Conservation (phyloP, 2,888 invertebrate genomes). For the Stenodema calcarata region DNA sequence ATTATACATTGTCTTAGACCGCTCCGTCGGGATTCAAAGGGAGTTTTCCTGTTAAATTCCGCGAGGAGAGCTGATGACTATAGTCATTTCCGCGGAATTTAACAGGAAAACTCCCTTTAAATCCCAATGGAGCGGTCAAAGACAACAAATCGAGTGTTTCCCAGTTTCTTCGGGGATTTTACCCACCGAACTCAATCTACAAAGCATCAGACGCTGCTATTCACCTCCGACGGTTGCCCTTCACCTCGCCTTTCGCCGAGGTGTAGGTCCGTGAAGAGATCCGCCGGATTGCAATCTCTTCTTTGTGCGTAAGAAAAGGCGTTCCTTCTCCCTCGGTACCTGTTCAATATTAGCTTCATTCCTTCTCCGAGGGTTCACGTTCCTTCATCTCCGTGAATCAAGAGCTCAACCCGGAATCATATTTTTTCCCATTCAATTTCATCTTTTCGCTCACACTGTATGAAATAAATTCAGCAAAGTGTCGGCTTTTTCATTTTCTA, state of each 20-base stretch:
- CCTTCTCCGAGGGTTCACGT: not conserved
- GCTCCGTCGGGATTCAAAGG: too few relatives aligned
- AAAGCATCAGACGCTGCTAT: not conserved
- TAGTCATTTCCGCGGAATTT: too few relatives aligned
- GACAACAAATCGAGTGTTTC: too few relatives aligned
- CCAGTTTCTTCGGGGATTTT: too few relatives aligned
- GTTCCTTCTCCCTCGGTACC: not conserved
- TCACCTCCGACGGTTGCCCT: not conserved
- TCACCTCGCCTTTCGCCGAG: not conserved
- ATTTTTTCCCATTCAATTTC: not conserved
- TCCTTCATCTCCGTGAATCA: not conserved
- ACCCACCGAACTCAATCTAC: too few relatives aligned
- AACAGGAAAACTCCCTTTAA: too few relatives aligned
- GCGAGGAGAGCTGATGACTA: too few relatives aligned
- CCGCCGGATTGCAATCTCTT: not conserved
- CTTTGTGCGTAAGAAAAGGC: not conserved
- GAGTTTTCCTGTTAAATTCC: too few relatives aligned
- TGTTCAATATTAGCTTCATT: not conserved
- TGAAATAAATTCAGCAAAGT: not conserved
- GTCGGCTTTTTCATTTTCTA: not conserved
- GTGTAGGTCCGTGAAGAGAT: not conserved
- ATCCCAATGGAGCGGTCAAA: too few relatives aligned
- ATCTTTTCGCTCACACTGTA: not conserved
- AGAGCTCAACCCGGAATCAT: not conserved
- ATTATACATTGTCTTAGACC: too few relatives aligned